Evolutionary conservation across 2,888 invertebrate genomes (phyloP).

Genomic region (Sminthurinus aureus): DNA sequence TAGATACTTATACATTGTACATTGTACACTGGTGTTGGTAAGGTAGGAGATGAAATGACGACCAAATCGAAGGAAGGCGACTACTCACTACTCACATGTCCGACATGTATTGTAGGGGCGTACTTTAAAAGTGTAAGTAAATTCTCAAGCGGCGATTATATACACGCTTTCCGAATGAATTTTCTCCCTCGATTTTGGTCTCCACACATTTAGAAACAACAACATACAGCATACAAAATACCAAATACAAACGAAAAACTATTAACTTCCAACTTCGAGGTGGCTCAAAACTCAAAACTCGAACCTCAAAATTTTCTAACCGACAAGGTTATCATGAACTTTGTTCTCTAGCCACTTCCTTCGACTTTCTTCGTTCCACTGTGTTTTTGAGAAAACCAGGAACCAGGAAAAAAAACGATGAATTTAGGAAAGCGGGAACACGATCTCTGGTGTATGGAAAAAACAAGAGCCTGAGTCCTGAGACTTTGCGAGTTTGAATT

Average conservation of each 20-base stretch:
- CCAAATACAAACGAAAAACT: not conserved
- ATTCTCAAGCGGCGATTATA: constrained; percentile 35
- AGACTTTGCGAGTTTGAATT: too few relatives aligned
- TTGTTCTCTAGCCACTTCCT: not conserved
- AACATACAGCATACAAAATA: too few relatives aligned
- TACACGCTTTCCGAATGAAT: constrained; percentile 27
- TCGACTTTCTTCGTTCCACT: not conserved
- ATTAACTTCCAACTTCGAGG: not conserved
- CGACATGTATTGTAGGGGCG: constrained; percentile 22
- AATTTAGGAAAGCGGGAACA: not conserved
- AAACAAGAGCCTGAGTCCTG: too few relatives aligned
- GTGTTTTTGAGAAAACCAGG: not conserved
- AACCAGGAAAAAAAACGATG: constrained; percentile 12
- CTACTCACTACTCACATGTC: constrained; percentile 6
- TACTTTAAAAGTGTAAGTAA: constrained; percentile 33
- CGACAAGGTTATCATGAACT: not conserved
- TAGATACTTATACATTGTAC: not conserved
- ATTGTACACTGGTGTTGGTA: too few relatives aligned
- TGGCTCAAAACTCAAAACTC: too few relatives aligned
- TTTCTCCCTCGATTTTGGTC: not conserved
- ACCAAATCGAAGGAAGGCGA: not conserved
- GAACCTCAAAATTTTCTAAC: too few relatives aligned
- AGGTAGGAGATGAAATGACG: too few relatives aligned
- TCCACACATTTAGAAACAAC: not conserved
- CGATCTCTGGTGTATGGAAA: not conserved